Evolutionary conservation across 2,797 vertebrate species (phyloP).

Genomic region (Nyctibius grandis): DNA sequence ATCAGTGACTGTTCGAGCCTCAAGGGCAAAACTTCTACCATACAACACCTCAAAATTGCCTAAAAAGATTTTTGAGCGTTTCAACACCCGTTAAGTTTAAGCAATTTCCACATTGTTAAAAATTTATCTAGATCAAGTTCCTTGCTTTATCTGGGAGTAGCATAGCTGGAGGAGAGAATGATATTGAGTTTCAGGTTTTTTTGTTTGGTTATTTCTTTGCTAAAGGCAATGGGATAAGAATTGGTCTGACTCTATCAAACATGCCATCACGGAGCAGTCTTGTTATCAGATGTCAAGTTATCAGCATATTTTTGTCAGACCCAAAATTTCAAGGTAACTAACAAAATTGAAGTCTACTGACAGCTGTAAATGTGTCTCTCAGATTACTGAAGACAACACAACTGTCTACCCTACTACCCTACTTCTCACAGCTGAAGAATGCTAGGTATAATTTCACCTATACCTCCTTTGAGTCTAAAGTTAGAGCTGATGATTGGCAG

Average conservation of each 20-base stretch:
- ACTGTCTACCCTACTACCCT: not conserved
- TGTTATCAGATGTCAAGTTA: not conserved
- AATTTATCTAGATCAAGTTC: not conserved
- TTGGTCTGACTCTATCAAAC: not conserved
- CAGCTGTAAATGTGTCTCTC: not conserved
- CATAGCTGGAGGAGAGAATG: not conserved
- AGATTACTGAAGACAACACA: not conserved
- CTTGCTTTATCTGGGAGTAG: not conserved
- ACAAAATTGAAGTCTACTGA: not conserved
- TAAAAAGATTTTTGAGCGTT: not conserved
- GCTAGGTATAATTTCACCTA: not conserved
- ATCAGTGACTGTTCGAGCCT: not conserved
- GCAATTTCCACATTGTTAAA: not conserved
- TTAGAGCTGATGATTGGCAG: not conserved
- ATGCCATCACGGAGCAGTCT: not conserved
- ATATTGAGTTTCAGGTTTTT: not conserved
- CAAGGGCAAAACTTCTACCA: not conserved
- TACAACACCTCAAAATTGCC: not conserved
- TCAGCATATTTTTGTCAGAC: not conserved
- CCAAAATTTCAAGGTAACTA: not conserved
- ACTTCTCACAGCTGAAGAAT: not conserved
- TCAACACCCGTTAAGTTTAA: not conserved
- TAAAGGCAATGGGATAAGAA: not conserved
- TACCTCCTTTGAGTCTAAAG: not conserved
- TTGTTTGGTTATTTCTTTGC: not conserved